Evolutionary conservation across 2,797 vertebrate species (phyloP), one percentile per base, ranked within the genome.

Genomic region (Sitta carolinensis): DNA sequence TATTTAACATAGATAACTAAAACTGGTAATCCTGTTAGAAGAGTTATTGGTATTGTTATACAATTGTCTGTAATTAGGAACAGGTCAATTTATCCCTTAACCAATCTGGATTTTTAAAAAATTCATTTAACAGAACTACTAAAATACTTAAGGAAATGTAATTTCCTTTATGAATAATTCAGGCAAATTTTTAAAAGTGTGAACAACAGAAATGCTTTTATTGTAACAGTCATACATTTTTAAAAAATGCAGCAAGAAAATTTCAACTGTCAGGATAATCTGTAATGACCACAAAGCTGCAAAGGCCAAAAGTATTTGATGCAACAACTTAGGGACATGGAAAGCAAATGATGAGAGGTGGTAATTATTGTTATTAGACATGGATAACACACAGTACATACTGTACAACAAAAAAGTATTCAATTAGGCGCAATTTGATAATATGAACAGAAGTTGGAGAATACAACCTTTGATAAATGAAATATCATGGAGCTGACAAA

Each of bases 151-250:
- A 96, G 92, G 92, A 95, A 96, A 89, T 5, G 1, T 86, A 69
- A 91, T 84, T 95, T 95, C 91, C 94, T 95, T 92, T 20, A 90
- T 4, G 74, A 96, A 97, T 95, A 96, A 93, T 84, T 90, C 91
- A 96, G 87, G 89, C 94, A 94, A 70, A 95, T 95, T 85, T 94
- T 96, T 78, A 59, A 40, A 91, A 92, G 85, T 57, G 85, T 87
- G 84, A 97, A 95, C 62, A 93, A 89, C 94, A 93, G 19, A 84
- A 87, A 93, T 45, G n/a, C 29, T 94, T 97, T 97, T 96, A 97
- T 96, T 96, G 69, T 89, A 96, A 91, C 68, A 96, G 47, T 87
- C 63, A 94, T 93, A 96, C 92, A 96, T 74, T 74, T 80, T 11
- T 13, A 2, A 52, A 95, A 94, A 95, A 79, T 20, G 86, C 84